A percentile compares a stretch with the other conserved stretches of the same genome.
phyloP scores from a whole-genome alignment of 2,113 vertebrate species.

The Colossoma macropomum region DNA sequence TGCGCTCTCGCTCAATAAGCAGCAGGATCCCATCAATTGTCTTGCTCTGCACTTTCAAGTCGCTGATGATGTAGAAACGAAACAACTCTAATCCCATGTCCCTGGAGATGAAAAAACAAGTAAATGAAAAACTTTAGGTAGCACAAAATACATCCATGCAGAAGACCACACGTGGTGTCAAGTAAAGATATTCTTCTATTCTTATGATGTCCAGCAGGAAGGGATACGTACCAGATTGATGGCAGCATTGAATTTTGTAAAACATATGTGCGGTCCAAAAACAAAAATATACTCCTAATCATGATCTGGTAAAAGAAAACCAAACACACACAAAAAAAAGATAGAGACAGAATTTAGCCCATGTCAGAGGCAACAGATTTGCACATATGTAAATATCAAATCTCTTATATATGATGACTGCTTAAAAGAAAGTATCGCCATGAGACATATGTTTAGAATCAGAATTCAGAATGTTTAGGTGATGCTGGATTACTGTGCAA shows the following conservation, averaged over 20 bases:
- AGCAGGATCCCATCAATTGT: slow-evolving; percentile 97
- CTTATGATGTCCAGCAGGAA: neutral
- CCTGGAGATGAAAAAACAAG: slow-evolving; percentile 72
- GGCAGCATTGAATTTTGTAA: slow-evolving; percentile 99
- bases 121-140: slow-evolving; percentile 20
- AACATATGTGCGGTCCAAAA: slow-evolving; percentile 98
- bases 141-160: neutral
- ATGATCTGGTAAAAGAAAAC: slow-evolving; percentile 86
- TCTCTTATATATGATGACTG: too few species aligned
- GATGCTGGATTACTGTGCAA: too few species aligned
- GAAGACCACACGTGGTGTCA: neutral
- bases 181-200: neutral
- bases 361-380: neutral
- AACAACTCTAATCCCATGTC: slow-evolving; percentile 99
- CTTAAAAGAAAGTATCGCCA: too few species aligned
- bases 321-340: slow-evolving; percentile 1
- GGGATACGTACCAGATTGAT: slow-evolving; percentile 89
- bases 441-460: too few species aligned
- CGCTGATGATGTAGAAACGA: slow-evolving; percentile 97
- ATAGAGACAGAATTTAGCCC: neutral
- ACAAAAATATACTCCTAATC: slow-evolving; percentile 99
- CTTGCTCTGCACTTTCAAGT: slow-evolving; percentile 97
- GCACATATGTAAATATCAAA: neutral
- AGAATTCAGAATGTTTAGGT: too few species aligned
- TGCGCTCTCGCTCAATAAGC: slow-evolving; percentile 93